Conservation (phyloP, 2,113 vertebrate genomes). For the Dendrocopos noguchii region DNA sequence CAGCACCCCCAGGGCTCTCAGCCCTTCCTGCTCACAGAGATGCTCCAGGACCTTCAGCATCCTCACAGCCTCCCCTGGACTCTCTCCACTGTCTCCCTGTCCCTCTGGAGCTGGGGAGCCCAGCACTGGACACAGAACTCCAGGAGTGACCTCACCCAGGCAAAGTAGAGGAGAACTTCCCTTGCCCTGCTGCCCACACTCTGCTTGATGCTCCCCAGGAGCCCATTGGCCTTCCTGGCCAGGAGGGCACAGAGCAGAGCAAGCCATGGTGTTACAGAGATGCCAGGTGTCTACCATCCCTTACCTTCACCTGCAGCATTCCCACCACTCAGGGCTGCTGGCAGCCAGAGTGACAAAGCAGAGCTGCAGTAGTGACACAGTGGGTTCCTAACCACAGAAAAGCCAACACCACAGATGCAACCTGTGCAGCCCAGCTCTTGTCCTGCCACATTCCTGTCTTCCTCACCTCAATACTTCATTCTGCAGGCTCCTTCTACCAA, state of each 20-base stretch:
- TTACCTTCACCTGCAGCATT: not conserved
- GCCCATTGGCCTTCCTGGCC: no score
- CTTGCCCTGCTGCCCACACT: no score
- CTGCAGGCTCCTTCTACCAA: not conserved
- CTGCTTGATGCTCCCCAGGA: no score
- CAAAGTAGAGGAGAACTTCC: no score
- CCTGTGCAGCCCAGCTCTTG: not conserved
- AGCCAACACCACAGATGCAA: not conserved
- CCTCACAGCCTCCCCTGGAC: no score
- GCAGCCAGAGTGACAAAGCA: not conserved
- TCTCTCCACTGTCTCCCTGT: no score
- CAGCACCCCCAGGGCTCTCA: no score
- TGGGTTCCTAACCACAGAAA: not conserved
- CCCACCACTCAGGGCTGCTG: accelerated
- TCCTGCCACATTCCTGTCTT: not conserved
- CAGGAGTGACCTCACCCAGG: no score
- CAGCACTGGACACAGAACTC: no score
- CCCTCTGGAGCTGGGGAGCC: no score
- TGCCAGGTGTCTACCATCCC: not conserved
- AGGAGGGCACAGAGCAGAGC: not conserved
- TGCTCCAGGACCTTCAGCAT: no score
- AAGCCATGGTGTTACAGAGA: not conserved
- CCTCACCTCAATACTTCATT: not conserved
- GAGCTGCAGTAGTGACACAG: not conserved
- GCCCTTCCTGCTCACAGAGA: no score